A percentile compares a stretch with the other conserved stretches of the same genome.
Evolutionary conservation across 2,888 invertebrate genomes (phyloP).

Genomic region (Synergus umbraculus): DNA sequence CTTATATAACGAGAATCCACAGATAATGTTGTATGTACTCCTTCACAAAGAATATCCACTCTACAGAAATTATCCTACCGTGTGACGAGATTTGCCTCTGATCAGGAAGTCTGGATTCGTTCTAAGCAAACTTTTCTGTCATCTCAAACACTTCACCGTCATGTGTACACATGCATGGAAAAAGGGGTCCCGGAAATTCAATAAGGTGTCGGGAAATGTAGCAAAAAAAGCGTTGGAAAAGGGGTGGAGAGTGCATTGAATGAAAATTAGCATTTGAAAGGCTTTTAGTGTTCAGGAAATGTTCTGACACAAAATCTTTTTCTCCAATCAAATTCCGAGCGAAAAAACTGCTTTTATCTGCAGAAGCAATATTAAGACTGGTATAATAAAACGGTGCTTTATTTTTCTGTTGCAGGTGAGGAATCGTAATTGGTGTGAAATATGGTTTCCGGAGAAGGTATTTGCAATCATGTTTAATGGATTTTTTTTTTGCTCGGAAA

Average conservation of each 20-base stretch:
- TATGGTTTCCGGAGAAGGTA: not conserved
- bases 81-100: conserved; percentile 16
- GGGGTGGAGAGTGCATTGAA: not conserved
- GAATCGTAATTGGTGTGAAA: not conserved
- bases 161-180: not conserved
- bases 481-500: not conserved
- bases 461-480: conserved; percentile 23
- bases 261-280: conserved; percentile 27
- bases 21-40: not conserved
- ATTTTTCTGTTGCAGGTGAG: conserved; percentile 34
- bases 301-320: not conserved
- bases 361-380: not conserved
- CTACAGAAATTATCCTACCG: not conserved
- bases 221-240: conserved; percentile 18
- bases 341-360: not conserved
- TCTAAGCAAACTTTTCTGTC: conserved; percentile 32
- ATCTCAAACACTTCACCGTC: not conserved
- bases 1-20: not conserved
- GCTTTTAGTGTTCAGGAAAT: conserved; percentile 10
- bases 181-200: conserved; percentile 30
- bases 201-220: conserved; percentile 32
- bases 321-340: not conserved
- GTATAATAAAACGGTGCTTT: conserved; percentile 16
- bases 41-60: not conserved
- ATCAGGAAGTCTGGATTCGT: conserved; percentile 38